Evolutionary conservation across 2,888 invertebrate species (phyloP), one percentile per base, ranked within the genome.

Genomic region (Melieria crassipennis): DNA sequence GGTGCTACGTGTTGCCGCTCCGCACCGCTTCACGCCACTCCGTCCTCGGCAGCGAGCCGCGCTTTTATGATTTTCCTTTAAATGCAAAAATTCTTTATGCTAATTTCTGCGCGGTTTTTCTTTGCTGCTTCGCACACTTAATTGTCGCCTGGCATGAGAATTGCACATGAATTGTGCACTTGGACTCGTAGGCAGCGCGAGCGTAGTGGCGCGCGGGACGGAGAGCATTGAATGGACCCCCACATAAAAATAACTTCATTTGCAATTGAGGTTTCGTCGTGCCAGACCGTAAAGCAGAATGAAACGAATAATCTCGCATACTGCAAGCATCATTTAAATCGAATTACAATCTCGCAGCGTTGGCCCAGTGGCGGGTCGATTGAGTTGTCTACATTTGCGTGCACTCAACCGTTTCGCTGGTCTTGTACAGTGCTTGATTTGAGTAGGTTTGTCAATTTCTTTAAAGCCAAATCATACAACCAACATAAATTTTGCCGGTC

Each of bases 61-160:
- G 30, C 30, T 30, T 30, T 30, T 57, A 16, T 5, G 4, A 30
- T 57, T 10, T 57, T 57, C 0, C 16, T 62, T 56, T 11, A 65
- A 63, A 43, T 57, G 70, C 46, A 58, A 48, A 46, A 50, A 45
- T 65, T 57, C 46, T 58, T 60, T 50, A 58, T 69, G 64, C 69
- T 64, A 69, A 69, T 69, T 69, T 55, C 47, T 11, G 11, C 16
- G 16, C 50, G n/a, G 43, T 47, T 43, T 50, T 50, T 13, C 13
- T n/a, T 61, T 61, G 45, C 52, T 48, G 43, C 57, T 61, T 61
- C 43, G 30, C 50, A 58, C 11, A 61, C 56, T 70, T 70, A 70
- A 65, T 46, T 64, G 50, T 45, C 63, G 63, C 64, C 63, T 69
- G 56, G 63, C 69, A 69, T 69, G 69, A 46, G 45, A 56, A 69